Percentiles rank a stretch among this genome's conserved stretches.
Conservation (phyloP, 2,113 vertebrate genomes). For the Entelurus aequoreus region DNA sequence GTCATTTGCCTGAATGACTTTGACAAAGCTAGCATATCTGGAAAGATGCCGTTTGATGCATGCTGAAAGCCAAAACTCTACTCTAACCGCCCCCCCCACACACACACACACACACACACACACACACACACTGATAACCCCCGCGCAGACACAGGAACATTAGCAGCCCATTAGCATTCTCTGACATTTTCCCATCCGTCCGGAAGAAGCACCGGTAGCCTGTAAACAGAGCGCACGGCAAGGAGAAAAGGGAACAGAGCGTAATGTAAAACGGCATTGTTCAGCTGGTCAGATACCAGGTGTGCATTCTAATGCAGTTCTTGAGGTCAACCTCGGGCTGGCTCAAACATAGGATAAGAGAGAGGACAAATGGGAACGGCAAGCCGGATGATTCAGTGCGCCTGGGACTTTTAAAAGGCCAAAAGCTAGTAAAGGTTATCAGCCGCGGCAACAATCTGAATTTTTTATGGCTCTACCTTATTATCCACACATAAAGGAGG, state of each 20-base stretch:
- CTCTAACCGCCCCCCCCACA: background rate
- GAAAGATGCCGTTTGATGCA: constrained; percentile 59
- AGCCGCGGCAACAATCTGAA: constrained; percentile 59
- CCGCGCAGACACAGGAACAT: constrained; percentile 18
- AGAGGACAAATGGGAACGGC: constrained; percentile 45
- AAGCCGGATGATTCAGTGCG: constrained; percentile 59
- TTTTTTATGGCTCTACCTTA: constrained; percentile 60
- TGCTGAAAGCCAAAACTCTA: constrained; percentile 15
- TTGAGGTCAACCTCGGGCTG: constrained; percentile 52
- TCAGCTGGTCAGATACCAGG: constrained; percentile 44
- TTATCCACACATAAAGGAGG: constrained; percentile 52
- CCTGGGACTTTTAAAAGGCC: constrained; percentile 65
- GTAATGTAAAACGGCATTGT: constrained; percentile 64
- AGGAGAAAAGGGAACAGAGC: constrained; percentile 57
- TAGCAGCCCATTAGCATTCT: constrained; percentile 65
- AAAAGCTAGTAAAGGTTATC: constrained; percentile 63
- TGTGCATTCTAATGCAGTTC: constrained; percentile 61
- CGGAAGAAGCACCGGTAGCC: constrained; percentile 43
- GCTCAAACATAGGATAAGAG: constrained; percentile 57
- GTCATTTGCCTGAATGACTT: constrained; percentile 38
- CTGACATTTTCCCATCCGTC: constrained; percentile 65
- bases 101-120: background rate
- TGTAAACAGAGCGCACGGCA: constrained; percentile 63
- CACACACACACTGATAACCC: background rate
- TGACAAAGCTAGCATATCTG: constrained; percentile 40